These are phyloP conservation scores for Eupithecia centaureata DNA, from an alignment of 2,888 invertebrate genomes.

Conservation along the genomic window DNA sequence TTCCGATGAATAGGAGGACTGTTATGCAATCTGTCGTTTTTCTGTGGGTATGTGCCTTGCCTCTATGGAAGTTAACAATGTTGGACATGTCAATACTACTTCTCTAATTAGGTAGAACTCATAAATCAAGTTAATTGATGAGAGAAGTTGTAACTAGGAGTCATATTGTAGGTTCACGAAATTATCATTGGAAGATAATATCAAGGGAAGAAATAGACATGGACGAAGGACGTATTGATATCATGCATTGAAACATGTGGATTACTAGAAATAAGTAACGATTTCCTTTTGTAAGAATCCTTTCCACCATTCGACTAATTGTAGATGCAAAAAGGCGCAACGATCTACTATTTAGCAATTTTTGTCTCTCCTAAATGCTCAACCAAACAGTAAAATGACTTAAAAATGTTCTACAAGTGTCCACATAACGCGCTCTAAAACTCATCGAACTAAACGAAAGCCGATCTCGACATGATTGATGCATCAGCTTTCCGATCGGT, in stretches of 20 bases:
- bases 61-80: constrained; percentile 54
- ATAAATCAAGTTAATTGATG: constrained; percentile 16
- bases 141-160: neutral
- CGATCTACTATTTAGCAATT: neutral
- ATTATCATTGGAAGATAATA: neutral
- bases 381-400: neutral
- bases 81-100: constrained; percentile 27
- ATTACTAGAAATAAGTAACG: neutral
- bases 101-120: constrained; percentile 20
- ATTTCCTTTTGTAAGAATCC: neutral
- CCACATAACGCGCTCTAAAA: constrained; percentile 25
- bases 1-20: constrained; percentile 66
- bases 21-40: constrained; percentile 82
- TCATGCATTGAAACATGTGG: neutral
- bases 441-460: constrained; percentile 49
- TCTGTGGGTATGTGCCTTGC: constrained; percentile 49
- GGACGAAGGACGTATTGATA: neutral
- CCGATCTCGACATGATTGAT: constrained; percentile 72
- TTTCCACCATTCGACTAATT: neutral
- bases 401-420: constrained; percentile 30
- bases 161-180: neutral
- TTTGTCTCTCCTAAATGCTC: neutral
- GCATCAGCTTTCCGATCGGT: constrained; percentile 76
- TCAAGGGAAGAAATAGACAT: neutral
- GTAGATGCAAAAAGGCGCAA: neutral